Base-by-base conservation (phyloP, 92 coral and sea anemone species). In the Porites divaricata region DNA sequence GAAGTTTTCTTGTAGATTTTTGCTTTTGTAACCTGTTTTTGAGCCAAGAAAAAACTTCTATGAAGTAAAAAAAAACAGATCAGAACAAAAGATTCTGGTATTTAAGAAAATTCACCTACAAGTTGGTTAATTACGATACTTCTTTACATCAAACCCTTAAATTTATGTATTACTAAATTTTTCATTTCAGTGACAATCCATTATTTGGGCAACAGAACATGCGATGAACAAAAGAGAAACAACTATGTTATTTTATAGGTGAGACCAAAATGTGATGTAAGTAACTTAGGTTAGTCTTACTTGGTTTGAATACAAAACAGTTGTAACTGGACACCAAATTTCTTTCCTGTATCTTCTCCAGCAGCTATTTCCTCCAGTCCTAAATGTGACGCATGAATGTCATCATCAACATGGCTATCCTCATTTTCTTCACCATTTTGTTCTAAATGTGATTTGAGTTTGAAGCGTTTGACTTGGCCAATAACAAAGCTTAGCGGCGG, bases 401-500 rank as follows among this genome's bases (percentile, higher is more conserved):
- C 91, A 74, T 89, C 98, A 1, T 78, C 88, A 14, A 56, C 89
- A 35, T 85, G 80, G 15, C 77, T 82, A 41, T 96, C 92, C 41
- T 93, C 93, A 76, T 95, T 93, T 79, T 96, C 95, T 25, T 88
- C 91, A 0, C 88, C 89, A 35, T 72, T 72, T 63, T 89, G 87
- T 48, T 92, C 95, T 1, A 74, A 83, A 21, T 90, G 71, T 13
- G 89, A 82, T 70, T 88, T 88, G 6, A 87, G 91, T 87, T 92
- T 95, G 89, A 92, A 95, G 72, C 85, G 73, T 84, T 91, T 95
- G 49, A 94, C 98, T 84, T 96, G 87, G 23, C 96, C 90, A 58
- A 96, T 91, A 63, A 93, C 92, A 74, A 96, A 96, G 70, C 99
- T 96, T 9, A 96, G 92, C 20, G 95, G 94, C 15, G 99, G 98